Evolutionary conservation across 2,888 invertebrate species (phyloP), one percentile per base, ranked within the genome.

Genomic region (Esperia sulphurella): DNA sequence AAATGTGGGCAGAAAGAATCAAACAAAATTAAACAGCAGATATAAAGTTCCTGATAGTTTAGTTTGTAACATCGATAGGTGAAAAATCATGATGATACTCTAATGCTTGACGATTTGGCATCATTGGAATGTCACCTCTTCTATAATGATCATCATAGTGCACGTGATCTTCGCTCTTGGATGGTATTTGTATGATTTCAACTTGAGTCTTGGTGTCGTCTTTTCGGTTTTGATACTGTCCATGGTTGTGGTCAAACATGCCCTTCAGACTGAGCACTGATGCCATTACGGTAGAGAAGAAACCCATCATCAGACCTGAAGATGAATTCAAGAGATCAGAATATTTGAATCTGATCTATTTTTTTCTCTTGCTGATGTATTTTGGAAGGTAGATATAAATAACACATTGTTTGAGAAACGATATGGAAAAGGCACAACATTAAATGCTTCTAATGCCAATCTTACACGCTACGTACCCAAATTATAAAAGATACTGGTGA

Each of bases 251-350:
- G 64, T 69, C 80, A 14, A 85, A 83, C 73, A 91, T 78, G 29
- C 90, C 91, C 53, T 91, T 91, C 30, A 93, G 79, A 37, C 93
- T 92, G 0, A 93, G 80, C 3, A 93, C 90, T 0, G 92, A 91
- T 0, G 93, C 92, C 66, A 93, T 79, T 5, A 93, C 90, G 0
- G 85, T 85, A 0, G 88, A 84, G 61, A 90, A 79, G 61, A 89
- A 79, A 0, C 83, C 85, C 76, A 87, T 78, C 68, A 88, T 75
- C 0, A 89, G 65, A 55, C 88, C 87, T 89, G 66, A 21, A 21
- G 21, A 14, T 39, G 14, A 13, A 37, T 33, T 21, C 21, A 21
- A 21, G 21, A 21, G 10, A 33, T 33, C 9, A 33, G 8, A 3
- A 33, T 10, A 10, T 33, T 33, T 10, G 2, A 33, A 33, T 33